phyloP scores from a whole-genome alignment of 92 coral and sea anemone genomes.

The Palythoa caribaeorum region DNA sequence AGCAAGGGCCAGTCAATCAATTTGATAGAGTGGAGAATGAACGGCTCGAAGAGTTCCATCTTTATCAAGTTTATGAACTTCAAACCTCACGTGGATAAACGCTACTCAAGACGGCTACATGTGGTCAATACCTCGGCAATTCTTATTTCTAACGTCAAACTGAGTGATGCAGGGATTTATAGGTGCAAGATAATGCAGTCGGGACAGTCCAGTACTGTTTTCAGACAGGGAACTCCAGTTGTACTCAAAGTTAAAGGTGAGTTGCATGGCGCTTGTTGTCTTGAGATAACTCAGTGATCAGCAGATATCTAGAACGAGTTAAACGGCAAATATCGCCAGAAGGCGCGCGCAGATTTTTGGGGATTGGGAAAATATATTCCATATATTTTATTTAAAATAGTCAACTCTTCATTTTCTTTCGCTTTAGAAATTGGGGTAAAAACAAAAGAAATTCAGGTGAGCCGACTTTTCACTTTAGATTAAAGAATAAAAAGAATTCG shows the following conservation, averaged over 20 bases:
- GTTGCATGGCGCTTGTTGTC: background rate
- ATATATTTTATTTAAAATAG: background rate
- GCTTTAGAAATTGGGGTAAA: too few species aligned
- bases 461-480: background rate
- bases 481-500: background rate
- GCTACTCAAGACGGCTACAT: constrained; percentile 82
- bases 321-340: background rate
- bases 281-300: background rate
- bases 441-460: background rate
- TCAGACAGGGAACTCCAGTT: constrained; percentile 81
- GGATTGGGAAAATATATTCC: background rate
- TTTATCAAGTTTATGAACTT: constrained; percentile 87
- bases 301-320: background rate
- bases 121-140: constrained; percentile 80
- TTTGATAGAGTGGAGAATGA: constrained; percentile 87
- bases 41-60: constrained; percentile 78
- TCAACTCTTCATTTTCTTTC: background rate
- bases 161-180: constrained; percentile 85
- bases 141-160: constrained; percentile 75
- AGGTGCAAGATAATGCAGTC: constrained; percentile 79
- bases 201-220: constrained; percentile 61
- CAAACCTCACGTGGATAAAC: constrained; percentile 79
- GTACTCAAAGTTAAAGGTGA: constrained; percentile 84
- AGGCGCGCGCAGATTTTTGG: too few species aligned
- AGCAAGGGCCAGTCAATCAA: constrained; percentile 47